Percentiles rank a stretch among this genome's conserved stretches.
Evolutionary conservation across 2,888 invertebrate genomes (phyloP).

Genomic region (Idaea straminata): DNA sequence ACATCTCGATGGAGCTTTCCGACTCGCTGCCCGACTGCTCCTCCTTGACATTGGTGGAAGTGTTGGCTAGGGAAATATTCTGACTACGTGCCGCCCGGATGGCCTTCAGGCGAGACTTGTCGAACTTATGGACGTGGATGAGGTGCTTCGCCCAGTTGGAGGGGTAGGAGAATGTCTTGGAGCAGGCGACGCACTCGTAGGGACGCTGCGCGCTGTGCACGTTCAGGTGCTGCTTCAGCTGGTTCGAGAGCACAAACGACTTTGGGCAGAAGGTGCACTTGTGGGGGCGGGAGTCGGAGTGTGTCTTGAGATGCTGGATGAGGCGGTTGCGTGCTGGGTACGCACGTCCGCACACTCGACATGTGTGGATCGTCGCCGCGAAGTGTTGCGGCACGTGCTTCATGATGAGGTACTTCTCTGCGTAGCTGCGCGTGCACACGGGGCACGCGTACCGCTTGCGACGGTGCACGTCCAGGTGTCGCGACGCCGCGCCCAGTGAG

Average conservation of each 20-base stretch:
- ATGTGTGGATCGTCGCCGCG: constrained; percentile 65
- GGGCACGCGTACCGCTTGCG: constrained; percentile 71
- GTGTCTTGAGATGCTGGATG: constrained; percentile 54
- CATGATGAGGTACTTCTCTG: constrained; percentile 61
- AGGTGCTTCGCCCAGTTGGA: constrained; percentile 82
- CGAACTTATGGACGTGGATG: constrained; percentile 51
- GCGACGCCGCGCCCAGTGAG: constrained; percentile 46
- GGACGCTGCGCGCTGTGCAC: constrained; percentile 79
- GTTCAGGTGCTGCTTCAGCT: constrained; percentile 76
- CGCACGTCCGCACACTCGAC: constrained; percentile 61
- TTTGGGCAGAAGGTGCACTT: constrained; percentile 78
- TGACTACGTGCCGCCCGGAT: constrained; percentile 8
- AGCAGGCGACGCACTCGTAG: constrained; percentile 77
- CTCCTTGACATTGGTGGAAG: not conserved
- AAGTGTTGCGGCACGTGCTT: constrained; percentile 64
- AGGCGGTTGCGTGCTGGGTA: constrained; percentile 68
- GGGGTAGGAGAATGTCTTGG: constrained; percentile 76
- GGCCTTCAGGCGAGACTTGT: constrained; percentile 28
- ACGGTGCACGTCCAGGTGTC: constrained; percentile 58
- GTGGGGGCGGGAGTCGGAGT: constrained; percentile 66
- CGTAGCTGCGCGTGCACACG: constrained; percentile 77
- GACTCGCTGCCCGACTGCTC: not conserved
- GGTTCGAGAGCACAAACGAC: constrained; percentile 44
- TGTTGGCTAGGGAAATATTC: not conserved
- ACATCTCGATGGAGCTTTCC: not conserved